Conservation (phyloP, 2,797 vertebrate genomes). For the Pipistrellus pipistrellus region DNA sequence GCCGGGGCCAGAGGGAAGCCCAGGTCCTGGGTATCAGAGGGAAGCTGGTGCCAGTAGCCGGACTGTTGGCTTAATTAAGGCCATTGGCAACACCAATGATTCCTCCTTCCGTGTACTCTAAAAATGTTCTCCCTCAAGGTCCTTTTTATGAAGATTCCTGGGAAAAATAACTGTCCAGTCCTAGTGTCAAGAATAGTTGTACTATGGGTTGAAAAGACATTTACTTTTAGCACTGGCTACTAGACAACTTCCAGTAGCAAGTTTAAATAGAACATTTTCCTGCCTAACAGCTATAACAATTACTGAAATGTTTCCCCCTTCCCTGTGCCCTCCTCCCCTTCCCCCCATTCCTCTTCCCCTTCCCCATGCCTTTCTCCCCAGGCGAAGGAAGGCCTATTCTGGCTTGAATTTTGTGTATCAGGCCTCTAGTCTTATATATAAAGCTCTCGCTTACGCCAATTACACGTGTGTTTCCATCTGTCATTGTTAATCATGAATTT, state of each 20-base stretch:
- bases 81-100: neutral
- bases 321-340: too few relatives aligned
- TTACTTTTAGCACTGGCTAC: neutral
- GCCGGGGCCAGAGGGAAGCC: too few relatives aligned
- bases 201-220: neutral
- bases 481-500: too few relatives aligned
- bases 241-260: slow-evolving; percentile 14
- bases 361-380: too few relatives aligned
- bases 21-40: too few relatives aligned
- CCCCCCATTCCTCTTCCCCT: too few relatives aligned
- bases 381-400: too few relatives aligned
- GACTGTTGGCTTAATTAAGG: neutral
- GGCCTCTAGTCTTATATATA: too few relatives aligned
- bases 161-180: neutral
- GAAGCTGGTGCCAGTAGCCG: too few relatives aligned
- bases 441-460: too few relatives aligned
- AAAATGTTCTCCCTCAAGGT: neutral
- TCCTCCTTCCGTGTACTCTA: neutral
- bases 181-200: neutral
- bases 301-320: neutral
- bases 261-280: slow-evolving; percentile 5
- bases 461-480: too few relatives aligned
- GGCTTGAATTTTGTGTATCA: too few relatives aligned
- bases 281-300: neutral
- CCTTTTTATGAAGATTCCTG: neutral